Conservation (phyloP, 2,888 invertebrate species). For the Trachelus tabidus region DNA sequence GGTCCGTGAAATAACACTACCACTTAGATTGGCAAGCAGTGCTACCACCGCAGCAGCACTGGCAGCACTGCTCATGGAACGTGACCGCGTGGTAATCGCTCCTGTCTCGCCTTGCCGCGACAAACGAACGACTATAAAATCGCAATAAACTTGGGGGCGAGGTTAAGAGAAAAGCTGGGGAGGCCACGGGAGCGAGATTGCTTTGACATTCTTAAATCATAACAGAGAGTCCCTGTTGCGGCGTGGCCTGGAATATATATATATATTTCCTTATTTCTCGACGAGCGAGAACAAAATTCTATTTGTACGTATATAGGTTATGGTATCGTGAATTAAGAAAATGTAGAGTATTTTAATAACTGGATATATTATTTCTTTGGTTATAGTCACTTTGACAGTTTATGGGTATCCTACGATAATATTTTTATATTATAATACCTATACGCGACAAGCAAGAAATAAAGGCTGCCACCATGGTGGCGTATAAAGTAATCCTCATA, state of each 20-base stretch:
- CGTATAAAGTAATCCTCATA: slow-evolving; percentile 9
- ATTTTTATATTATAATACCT: no score
- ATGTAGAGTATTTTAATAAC: not conserved
- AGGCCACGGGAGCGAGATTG: slow-evolving; percentile 32
- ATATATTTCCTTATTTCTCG: not conserved
- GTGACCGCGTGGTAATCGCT: slow-evolving; percentile 43
- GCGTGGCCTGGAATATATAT: not conserved
- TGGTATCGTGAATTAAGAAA: not conserved
- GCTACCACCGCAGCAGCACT: not conserved
- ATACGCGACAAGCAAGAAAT: slow-evolving; percentile 5
- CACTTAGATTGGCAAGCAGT: not conserved
- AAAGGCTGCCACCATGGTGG: not conserved
- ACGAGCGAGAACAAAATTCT: not conserved
- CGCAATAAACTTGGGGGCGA: slow-evolving; percentile 34
- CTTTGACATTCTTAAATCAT: slow-evolving; percentile 51
- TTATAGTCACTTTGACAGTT: not conserved
- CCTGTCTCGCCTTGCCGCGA: slow-evolving; percentile 39
- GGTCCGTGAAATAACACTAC: not conserved
- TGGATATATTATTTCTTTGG: not conserved
- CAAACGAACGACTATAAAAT: slow-evolving; percentile 40
- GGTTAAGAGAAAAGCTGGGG: not conserved
- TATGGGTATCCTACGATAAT: not conserved
- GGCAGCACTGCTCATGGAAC: slow-evolving; percentile 32
- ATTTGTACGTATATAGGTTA: not conserved
- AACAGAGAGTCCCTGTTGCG: slow-evolving; percentile 34